Evolutionary conservation across 2,888 invertebrate genomes (phyloP).

Genomic region (Leptogaster cylindrica): DNA sequence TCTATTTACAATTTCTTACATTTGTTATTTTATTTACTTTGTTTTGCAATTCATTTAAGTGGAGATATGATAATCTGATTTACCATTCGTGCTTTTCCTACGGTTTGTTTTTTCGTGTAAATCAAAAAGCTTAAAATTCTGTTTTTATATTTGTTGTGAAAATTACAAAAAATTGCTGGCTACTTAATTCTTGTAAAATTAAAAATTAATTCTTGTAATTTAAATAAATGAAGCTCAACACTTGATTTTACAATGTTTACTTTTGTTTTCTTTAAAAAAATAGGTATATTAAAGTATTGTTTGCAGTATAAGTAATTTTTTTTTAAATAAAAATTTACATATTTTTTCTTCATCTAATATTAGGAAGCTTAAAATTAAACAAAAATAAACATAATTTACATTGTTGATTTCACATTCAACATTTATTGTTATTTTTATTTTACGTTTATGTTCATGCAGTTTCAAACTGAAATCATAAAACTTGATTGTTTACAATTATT

Average conservation of each 20-base stretch:
- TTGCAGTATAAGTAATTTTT: constrained; percentile 17
- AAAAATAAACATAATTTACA: constrained; percentile 29
- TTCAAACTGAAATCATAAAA: constrained; percentile 26
- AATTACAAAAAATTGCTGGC: neutral
- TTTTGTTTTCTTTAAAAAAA: constrained; percentile 11
- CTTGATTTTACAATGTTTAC: neutral
- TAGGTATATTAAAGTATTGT: constrained; percentile 28
- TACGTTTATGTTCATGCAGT: constrained; percentile 18
- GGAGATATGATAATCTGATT: constrained; percentile 21
- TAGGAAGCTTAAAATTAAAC: constrained; percentile 22
- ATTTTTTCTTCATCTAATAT: constrained; percentile 12
- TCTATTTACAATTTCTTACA: constrained; percentile 5
- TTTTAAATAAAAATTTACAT: neutral
- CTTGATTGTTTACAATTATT: constrained; percentile 4
- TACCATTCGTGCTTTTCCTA: too few species aligned
- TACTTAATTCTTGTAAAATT: constrained; percentile 8
- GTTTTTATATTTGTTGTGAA: neutral
- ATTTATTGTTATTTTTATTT: neutral
- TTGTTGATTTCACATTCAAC: neutral
- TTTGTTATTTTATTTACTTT: constrained; percentile 1
- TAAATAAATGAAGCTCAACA: constrained; percentile 1
- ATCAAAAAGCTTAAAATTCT: neutral
- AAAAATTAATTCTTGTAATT: constrained; percentile 1
- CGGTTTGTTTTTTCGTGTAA: constrained; percentile 22
- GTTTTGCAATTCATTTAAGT: constrained; percentile 5